Evolutionary conservation across 2,888 invertebrate genomes (phyloP).

Genomic region (Dynastes tityus): DNA sequence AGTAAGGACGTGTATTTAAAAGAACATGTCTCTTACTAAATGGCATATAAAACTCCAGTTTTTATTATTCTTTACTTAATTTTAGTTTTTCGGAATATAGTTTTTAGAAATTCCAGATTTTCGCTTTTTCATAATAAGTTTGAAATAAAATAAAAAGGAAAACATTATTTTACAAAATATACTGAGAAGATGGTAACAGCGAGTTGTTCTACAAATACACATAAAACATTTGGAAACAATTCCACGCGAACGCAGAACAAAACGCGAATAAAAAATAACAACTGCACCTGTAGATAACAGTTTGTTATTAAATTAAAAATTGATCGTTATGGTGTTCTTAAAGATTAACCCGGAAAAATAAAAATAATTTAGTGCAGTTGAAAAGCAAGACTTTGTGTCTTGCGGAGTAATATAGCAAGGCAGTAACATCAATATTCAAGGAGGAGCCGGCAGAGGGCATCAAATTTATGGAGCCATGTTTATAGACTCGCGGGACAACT

Average conservation of each 20-base stretch:
- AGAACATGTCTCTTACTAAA: no score
- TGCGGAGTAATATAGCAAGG: constrained; percentile 66
- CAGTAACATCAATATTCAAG: constrained; percentile 70
- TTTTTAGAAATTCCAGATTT: no score
- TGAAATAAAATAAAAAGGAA: not conserved
- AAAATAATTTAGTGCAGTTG: constrained; percentile 58
- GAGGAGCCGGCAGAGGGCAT: constrained; percentile 68
- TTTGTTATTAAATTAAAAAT: constrained; percentile 54
- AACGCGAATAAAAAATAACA: constrained; percentile 24
- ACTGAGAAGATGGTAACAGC: not conserved
- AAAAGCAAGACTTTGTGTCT: constrained; percentile 58
- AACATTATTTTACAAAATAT: not conserved
- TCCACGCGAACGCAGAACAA: constrained; percentile 6
- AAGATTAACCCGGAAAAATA: constrained; percentile 55
- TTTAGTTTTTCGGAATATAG: no score
- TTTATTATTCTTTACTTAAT: no score
- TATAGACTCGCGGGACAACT: constrained; percentile 71
- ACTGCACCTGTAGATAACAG: constrained; percentile 42
- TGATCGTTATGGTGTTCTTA: constrained; percentile 50
- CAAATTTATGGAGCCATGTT: constrained; percentile 72
- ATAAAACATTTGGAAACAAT: not conserved
- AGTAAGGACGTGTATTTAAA: no score
- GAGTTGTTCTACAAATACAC: not conserved
- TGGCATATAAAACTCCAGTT: no score
- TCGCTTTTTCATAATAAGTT: no score